Evolutionary conservation across 2,888 invertebrate species (phyloP), one percentile per base, ranked within the genome.

Genomic region (Ceratothoa steindachneri): DNA sequence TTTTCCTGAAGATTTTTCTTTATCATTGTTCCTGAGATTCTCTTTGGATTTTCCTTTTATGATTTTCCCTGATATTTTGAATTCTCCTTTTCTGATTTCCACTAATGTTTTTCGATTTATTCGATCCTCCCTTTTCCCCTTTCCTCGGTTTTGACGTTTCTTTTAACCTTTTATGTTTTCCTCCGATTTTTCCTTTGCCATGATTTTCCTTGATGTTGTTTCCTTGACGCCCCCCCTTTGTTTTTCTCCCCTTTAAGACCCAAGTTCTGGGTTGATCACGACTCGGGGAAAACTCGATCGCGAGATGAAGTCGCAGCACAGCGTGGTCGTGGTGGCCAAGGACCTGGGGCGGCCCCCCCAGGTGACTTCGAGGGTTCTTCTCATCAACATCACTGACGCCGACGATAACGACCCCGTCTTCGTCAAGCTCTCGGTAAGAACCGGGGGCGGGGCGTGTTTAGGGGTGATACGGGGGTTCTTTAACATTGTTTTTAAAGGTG

Each of bases 331-430:
- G 2, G 88, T 90, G n/a, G 93, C 91, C 3, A 88, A 89, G 55
- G 93, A 94, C 83, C 87, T 89, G 75, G 93, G 93, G 0, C 87
- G 88, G 65, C 92, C 93, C 0, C 89, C 90, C 12, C 92, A 92
- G 77, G 90, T 90, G 78, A 88, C 89, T 0, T 90, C 91, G 0
- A 86, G 91, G 69, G 88, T 91, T 0, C 86, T 92, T 0, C 88
- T 88, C 67, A 89, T 93, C 0, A 85, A 87, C 68, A 87, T 92
- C 0, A 86, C 88, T 1, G 93, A 93, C 81, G 88, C 91, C 12
- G 93, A 93, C 82, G 93, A 93, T 82, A 91, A 93, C 82, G 88
- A 89, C 79, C 92, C 93, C 0, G 87, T 88, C 74, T 92, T 93
- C 81, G 86, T 86, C 7, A 85, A 92, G 75, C 89, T 87, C 77